phyloP scores from a whole-genome alignment of 1,140 invertebrate genomes.

The Lysiphlebus fabarum region DNA sequence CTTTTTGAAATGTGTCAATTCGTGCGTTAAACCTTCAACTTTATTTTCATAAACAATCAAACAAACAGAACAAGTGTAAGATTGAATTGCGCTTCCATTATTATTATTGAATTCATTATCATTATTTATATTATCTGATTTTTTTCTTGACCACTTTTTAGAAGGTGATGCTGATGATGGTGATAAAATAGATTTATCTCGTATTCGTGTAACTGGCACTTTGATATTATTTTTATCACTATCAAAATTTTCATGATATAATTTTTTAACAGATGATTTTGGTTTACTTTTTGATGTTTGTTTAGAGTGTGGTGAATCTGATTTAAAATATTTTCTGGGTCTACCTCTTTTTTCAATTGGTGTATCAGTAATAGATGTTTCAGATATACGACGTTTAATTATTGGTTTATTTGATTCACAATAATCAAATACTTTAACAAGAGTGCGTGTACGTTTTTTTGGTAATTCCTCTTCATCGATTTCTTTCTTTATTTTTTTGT shows the following conservation, averaged over 20 bases:
- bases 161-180: not conserved
- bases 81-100: not conserved
- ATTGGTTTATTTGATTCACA: no score
- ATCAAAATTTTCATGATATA: slow-evolving; percentile 17
- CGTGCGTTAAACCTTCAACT: slow-evolving; percentile 35
- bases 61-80: slow-evolving; percentile 40
- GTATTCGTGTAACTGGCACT: not conserved
- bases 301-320: no score
- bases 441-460: no score
- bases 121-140: slow-evolving; percentile 1
- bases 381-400: no score
- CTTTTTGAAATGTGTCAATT: slow-evolving; percentile 42
- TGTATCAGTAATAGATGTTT: no score
- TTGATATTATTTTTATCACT: not conserved
- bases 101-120: slow-evolving; percentile 10
- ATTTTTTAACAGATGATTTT: slow-evolving; percentile 9
- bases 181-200: not conserved
- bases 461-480: no score
- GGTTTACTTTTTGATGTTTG: no score
- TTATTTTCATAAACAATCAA: slow-evolving; percentile 37
- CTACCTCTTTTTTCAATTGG: no score
- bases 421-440: no score
- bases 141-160: not conserved
- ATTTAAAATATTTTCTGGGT: no score
- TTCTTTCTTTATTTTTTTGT: no score